Evolutionary conservation across 2,888 invertebrate genomes (phyloP).

Genomic region (Drosophila subsilvestris): DNA sequence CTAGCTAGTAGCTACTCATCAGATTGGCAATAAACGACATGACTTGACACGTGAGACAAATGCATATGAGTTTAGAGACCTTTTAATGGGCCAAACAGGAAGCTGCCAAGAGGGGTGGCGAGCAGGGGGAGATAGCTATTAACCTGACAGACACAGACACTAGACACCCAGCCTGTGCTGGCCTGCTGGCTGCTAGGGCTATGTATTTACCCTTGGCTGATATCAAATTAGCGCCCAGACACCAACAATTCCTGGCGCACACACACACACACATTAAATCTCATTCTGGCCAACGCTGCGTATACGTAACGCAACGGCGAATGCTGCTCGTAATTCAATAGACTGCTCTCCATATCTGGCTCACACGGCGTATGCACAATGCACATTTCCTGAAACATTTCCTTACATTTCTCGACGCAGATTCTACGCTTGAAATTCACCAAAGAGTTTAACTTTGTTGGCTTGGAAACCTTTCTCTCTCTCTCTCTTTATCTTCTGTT

Average conservation of each 20-base stretch:
- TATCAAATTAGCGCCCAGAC: conserved; percentile 38
- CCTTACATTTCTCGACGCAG: neutral
- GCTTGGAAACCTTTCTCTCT: neutral
- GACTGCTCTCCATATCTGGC: neutral
- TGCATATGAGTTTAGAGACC: conserved; percentile 68
- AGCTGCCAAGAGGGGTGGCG: neutral
- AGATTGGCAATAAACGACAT: conserved; percentile 63
- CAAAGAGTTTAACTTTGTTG: conserved; percentile 24
- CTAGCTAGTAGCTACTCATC: conserved; percentile 35
- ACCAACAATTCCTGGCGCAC: conserved; percentile 17
- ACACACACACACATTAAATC: conserved; percentile 15
- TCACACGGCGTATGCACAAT: conserved; percentile 18
- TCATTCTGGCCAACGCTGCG: conserved; percentile 12
- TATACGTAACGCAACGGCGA: conserved; percentile 44
- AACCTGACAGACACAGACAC: conserved; percentile 49
- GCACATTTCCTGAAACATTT: conserved; percentile 2
- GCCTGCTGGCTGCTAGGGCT: neutral
- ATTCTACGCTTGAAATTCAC: conserved; percentile 14
- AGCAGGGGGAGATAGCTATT: conserved; percentile 43
- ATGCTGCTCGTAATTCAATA: neutral
- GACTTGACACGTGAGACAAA: conserved; percentile 71
- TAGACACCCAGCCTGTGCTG: conserved; percentile 3
- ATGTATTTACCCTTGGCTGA: conserved; percentile 30
- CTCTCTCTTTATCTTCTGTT: neutral
- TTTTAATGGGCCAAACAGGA: conserved; percentile 42